A percentile compares a stretch with the other conserved stretches of the same genome.
Conservation (phyloP, 2,113 vertebrate species). For the Gobio gobio region DNA sequence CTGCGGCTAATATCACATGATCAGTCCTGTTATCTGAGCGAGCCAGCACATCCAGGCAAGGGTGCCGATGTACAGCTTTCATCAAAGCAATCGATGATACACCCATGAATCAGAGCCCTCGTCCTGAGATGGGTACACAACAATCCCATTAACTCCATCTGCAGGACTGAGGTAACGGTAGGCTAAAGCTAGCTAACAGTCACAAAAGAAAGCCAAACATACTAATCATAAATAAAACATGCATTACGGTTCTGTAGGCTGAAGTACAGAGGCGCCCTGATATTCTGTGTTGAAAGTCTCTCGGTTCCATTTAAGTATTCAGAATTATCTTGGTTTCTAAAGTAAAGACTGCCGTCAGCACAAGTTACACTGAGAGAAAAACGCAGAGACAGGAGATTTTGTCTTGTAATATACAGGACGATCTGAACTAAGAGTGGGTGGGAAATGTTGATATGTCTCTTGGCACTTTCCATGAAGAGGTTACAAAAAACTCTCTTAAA, state of each 20-base stretch:
- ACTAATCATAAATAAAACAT: background rate
- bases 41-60: background rate
- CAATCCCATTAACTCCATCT: background rate
- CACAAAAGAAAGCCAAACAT: background rate
- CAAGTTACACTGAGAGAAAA: background rate
- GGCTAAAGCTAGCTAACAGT: background rate
- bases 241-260: background rate
- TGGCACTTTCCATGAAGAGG: background rate
- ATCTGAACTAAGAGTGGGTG: background rate
- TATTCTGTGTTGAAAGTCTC: constrained; percentile 5
- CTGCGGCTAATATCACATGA: background rate
- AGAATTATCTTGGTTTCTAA: background rate
- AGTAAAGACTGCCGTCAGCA: constrained; percentile 15
- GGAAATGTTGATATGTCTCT: background rate
- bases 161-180: background rate
- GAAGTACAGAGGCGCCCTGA: background rate
- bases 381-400: background rate
- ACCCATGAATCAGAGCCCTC: background rate
- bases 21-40: constrained; percentile 33
- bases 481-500: background rate
- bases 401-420: background rate
- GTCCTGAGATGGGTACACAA: background rate
- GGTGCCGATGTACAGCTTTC: background rate
- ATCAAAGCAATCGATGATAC: background rate
- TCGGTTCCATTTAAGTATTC: constrained; percentile 5